Conservation (phyloP, 2,797 vertebrate species). For the Orestias chungarensis region DNA sequence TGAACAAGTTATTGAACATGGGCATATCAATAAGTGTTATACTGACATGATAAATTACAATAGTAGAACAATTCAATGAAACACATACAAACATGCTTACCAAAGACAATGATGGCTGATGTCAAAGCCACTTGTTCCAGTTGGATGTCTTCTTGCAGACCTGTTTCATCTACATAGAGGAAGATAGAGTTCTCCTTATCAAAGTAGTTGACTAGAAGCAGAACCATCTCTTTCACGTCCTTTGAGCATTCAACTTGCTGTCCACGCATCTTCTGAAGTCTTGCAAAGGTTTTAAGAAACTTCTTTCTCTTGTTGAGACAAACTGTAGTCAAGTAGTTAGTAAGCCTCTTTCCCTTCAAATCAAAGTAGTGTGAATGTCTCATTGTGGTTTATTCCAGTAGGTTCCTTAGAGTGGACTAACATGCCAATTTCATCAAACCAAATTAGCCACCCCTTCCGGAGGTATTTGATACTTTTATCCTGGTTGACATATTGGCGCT, state of each 20-base stretch:
- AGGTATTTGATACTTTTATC: background rate
- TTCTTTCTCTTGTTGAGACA: background rate
- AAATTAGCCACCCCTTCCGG: background rate
- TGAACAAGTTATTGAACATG: too few relatives aligned
- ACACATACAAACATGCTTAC: conserved; percentile 40
- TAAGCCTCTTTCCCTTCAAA: background rate
- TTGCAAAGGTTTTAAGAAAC: background rate
- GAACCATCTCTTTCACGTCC: too few relatives aligned
- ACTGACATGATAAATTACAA: too few relatives aligned
- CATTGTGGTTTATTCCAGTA: background rate
- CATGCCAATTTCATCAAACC: background rate
- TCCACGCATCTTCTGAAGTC: background rate
- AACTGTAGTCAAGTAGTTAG: background rate
- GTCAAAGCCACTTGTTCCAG: conserved; percentile 31
- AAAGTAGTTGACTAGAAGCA: background rate
- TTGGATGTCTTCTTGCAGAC: conserved; percentile 36
- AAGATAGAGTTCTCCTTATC: conserved; percentile 5
- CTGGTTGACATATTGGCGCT: background rate
- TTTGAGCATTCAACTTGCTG: background rate
- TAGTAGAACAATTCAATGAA: too few relatives aligned
- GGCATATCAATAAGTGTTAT: too few relatives aligned
- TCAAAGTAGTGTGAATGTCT: background rate
- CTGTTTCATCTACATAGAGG: conserved; percentile 44
- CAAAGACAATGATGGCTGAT: conserved; percentile 40
- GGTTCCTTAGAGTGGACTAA: background rate